A percentile compares a stretch with the other conserved stretches of the same genome.
Evolutionary conservation across 2,113 vertebrate genomes (phyloP).

Genomic region (Rhea americana): DNA sequence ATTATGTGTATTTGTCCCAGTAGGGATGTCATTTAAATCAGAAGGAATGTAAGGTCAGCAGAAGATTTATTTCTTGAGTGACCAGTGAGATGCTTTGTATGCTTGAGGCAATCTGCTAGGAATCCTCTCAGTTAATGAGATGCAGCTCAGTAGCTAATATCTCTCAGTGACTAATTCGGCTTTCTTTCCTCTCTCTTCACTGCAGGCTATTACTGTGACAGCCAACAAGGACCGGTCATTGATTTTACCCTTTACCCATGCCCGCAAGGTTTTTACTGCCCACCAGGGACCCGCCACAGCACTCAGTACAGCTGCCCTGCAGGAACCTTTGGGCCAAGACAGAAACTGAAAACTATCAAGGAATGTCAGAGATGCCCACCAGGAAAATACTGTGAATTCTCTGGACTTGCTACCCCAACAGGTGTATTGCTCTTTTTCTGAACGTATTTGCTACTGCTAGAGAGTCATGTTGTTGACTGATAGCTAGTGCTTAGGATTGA

Average conservation of each 20-base stretch:
- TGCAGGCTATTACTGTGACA: constrained; percentile 89
- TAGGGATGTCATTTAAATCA: background rate
- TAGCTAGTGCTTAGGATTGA: background rate
- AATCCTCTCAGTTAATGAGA: background rate
- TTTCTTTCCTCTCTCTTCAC: background rate
- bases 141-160: background rate
- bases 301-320: constrained; percentile 84
- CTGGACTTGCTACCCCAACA: constrained; percentile 83
- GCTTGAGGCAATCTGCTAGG: background rate
- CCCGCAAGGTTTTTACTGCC: constrained; percentile 88
- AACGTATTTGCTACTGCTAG: fast-evolving
- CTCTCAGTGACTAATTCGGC: background rate
- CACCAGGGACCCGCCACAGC: constrained; percentile 77
- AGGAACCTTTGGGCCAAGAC: constrained; percentile 82
- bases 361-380: constrained; percentile 82
- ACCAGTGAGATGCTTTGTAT: background rate
- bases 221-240: constrained; percentile 64
- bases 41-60: background rate
- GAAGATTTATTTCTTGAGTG: background rate
- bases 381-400: constrained; percentile 85
- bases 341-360: constrained; percentile 47
- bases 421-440: constrained; percentile 64
- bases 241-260: constrained; percentile 80
- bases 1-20: background rate
- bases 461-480: fast-evolving